Evolutionary conservation across 2,113 vertebrate species (phyloP), one percentile per base, ranked within the genome.

Genomic region (Pseudorhombus dupliciocellatus): DNA sequence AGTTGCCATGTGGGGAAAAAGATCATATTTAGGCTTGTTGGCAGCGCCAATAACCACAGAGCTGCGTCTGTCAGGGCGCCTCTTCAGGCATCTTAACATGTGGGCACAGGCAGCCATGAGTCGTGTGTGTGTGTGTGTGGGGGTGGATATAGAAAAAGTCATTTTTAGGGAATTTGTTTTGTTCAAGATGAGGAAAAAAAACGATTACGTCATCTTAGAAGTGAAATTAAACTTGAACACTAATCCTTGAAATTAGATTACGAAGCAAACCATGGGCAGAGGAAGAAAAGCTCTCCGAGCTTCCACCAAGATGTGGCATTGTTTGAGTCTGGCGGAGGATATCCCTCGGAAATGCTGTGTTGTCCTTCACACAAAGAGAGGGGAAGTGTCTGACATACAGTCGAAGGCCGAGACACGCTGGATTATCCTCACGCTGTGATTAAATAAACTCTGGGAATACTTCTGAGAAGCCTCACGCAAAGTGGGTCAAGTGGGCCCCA

Each of bases 281-380:
- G 63, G 62, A 1, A 55, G 66, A 67, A 80, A 62, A 50, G 11
- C 20, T 69, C 56, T 22, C 55, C 60, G 68, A 67, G 26, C 67
- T 60, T 72, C 56, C 79, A 67, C n/a, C 60, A 70, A 88, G 77
- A 84, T 73, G 80, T 81, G 51, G 40, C 34, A 84, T 88, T 87
- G 84, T 90, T 85, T 81, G 51, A 65, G 64, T 16, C 50, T 54
- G 42, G 15, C 34, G 59, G 83, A 90, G 88, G 90, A 91, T 81
- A 84, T 91, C 89, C 88, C 77, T 66, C 60, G 90, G 89, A 91
- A 88, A 86, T 66, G 67, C 80, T 71, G 71, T 7, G 83, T 64
- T 72, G 66, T 75, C 69, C 80, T 70, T 62, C 69, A 80, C 80
- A 84, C 79, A 89, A 85, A 76, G 66, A 67, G 61, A 78, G 61